Conservation (phyloP, 1,140 invertebrate species). For the Marisa cornuarietis region DNA sequence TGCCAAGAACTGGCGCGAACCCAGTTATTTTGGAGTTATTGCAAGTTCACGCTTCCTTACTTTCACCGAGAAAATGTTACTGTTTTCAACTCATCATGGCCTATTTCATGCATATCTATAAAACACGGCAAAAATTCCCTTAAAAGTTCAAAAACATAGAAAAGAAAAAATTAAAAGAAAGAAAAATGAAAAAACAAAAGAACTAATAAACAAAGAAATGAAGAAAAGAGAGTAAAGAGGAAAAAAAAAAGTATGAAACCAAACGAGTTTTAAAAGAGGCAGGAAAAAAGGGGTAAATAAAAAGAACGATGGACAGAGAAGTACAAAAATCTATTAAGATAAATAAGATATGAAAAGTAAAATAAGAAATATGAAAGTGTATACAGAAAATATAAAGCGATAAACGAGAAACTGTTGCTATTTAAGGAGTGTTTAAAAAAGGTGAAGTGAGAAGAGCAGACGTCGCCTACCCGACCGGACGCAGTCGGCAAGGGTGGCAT, state of each 20-base stretch:
- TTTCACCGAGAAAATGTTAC: no score
- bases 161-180: not conserved
- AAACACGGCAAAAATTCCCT: not conserved
- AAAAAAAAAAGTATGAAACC: not conserved
- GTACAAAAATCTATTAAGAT: not conserved
- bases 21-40: no score
- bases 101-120: not conserved
- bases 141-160: not conserved
- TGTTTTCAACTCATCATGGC: no score
- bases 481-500: constrained; percentile 51
- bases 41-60: no score
- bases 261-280: no score
- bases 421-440: not conserved
- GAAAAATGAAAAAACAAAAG: not conserved
- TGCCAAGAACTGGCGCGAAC: no score
- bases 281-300: not conserved
- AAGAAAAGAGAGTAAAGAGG: not conserved
- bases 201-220: not conserved
- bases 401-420: not conserved
- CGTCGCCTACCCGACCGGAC: constrained; percentile 51
- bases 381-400: not conserved
- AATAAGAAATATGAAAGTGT: not conserved
- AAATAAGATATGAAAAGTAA: not conserved
- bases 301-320: no score
- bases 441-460: not conserved